A percentile compares a stretch with the other conserved stretches of the same genome.
Conservation (phyloP, 2,113 vertebrate genomes). For the Ia io region DNA sequence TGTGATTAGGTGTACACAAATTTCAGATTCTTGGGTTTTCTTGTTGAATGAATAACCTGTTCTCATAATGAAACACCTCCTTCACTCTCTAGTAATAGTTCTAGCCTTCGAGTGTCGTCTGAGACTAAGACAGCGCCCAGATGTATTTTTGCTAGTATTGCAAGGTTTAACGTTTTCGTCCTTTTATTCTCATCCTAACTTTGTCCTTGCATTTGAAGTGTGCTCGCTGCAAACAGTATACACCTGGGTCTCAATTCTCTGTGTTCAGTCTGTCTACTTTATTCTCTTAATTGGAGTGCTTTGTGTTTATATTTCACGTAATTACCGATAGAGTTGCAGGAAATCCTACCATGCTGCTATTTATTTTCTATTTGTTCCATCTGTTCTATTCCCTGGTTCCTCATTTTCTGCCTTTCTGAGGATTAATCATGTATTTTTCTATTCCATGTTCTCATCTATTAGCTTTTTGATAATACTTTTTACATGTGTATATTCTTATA, state of each 20-base stretch:
- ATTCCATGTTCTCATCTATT: background rate
- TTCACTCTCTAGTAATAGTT: background rate
- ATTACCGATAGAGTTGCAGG: background rate
- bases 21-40: background rate
- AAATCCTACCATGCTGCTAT: background rate
- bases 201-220: background rate
- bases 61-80: background rate
- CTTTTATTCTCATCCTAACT: background rate
- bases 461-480: background rate
- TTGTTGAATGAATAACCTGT: background rate
- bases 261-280: background rate
- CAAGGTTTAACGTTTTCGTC: background rate
- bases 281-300: background rate
- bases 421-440: background rate
- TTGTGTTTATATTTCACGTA: background rate
- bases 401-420: background rate
- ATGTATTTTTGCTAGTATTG: background rate
- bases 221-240: background rate
- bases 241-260: background rate
- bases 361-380: background rate
- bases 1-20: background rate
- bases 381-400: constrained; percentile 1
- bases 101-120: background rate
- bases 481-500: background rate
- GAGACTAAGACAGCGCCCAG: background rate